Percentiles rank a stretch among this genome's conserved stretches.
Conservation (phyloP, 1,140 invertebrate species). For the Formica exsecta region DNA sequence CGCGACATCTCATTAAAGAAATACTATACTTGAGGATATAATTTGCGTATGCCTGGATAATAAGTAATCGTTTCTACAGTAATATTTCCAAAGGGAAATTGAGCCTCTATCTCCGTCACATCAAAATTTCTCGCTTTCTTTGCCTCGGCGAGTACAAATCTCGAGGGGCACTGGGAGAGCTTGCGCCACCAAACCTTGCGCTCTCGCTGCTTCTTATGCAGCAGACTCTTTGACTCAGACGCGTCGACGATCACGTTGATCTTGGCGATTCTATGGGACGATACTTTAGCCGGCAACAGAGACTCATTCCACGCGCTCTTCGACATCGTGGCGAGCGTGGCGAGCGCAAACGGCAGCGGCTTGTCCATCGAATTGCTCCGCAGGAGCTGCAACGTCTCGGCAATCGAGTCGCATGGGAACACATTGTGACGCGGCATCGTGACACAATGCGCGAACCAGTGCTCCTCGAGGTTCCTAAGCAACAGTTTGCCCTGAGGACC, state of each 20-base stretch:
- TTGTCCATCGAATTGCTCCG: conserved; percentile 77
- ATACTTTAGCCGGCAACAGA: conserved; percentile 68
- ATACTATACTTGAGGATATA: conserved; percentile 73
- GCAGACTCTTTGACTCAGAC: conserved; percentile 84
- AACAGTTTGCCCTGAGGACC: conserved; percentile 87
- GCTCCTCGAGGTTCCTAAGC: conserved; percentile 86
- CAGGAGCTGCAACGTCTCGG: conserved; percentile 80
- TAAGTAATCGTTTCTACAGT: conserved; percentile 79
- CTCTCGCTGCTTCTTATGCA: conserved; percentile 91
- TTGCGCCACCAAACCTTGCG: conserved; percentile 94
- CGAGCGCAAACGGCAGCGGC: conserved; percentile 87
- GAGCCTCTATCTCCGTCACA: conserved; percentile 80
- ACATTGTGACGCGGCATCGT: conserved; percentile 87
- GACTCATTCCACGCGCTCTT: conserved; percentile 78
- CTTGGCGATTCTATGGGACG: conserved; percentile 79
- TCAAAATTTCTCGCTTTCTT: conserved; percentile 83
- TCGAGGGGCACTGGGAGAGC: conserved; percentile 80
- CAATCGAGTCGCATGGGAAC: conserved; percentile 83
- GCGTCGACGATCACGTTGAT: conserved; percentile 75
- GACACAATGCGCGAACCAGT: conserved; percentile 88
- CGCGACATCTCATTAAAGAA: conserved; percentile 1
- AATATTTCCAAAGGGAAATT: conserved; percentile 82
- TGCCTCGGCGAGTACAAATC: conserved; percentile 78
- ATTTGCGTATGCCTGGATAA: conserved; percentile 76
- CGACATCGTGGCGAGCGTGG: conserved; percentile 79